Percentiles rank a stretch among this genome's conserved stretches.
Evolutionary conservation across 2,113 vertebrate species (phyloP).

Genomic region (Scomber japonicus): DNA sequence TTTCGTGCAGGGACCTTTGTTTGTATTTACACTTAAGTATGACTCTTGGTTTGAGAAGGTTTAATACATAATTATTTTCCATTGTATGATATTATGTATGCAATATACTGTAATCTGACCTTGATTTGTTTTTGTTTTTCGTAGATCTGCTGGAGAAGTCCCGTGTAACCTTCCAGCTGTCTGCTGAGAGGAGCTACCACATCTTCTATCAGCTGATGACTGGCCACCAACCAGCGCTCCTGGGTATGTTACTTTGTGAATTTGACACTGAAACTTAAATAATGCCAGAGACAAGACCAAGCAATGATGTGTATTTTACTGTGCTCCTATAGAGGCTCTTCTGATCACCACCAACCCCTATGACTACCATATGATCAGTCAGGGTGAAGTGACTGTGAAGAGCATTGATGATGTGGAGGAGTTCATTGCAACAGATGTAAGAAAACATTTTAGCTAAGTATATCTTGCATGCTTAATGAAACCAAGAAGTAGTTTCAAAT

Average conservation of each 20-base stretch:
- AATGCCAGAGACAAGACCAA: no score
- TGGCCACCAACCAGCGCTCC: constrained; percentile 81
- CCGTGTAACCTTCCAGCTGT: constrained; percentile 81
- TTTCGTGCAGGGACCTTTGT: no score
- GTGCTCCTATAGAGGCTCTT: constrained; percentile 56
- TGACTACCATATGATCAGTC: constrained; percentile 80
- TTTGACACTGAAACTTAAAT: no score
- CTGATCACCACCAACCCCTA: constrained; percentile 81
- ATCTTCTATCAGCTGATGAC: constrained; percentile 86
- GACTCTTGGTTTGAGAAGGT: no score
- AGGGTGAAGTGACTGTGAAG: constrained; percentile 78
- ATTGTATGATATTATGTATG: no score
- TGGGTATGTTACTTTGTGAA: constrained; percentile 61
- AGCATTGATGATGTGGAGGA: constrained; percentile 77
- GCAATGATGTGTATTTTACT: no score
- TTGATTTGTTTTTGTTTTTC: background rate
- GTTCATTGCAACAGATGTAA: constrained; percentile 79
- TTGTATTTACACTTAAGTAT: no score
- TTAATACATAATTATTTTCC: background rate
- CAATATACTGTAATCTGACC: no score
- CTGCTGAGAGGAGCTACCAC: constrained; percentile 84
- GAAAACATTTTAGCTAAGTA: background rate
- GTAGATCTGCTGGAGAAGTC: constrained; percentile 83
- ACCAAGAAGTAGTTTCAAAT: background rate
- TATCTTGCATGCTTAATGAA: no score